Evolutionary conservation across 2,888 invertebrate species (phyloP).

Genomic region (Melanostoma mellinum): DNA sequence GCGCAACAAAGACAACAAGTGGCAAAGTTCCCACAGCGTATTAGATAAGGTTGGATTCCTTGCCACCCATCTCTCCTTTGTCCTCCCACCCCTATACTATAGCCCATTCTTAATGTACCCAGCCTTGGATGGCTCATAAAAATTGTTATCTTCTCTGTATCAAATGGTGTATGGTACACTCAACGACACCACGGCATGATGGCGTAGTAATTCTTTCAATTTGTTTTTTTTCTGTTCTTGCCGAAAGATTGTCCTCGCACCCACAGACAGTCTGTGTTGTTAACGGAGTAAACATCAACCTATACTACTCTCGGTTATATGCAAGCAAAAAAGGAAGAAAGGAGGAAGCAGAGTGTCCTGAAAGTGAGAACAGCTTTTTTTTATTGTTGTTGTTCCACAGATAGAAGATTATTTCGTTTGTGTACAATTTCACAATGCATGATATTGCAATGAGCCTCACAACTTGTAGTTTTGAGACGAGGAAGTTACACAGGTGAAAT

Average conservation of each 20-base stretch:
- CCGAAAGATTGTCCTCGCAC: conserved; percentile 57
- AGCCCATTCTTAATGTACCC: conserved; percentile 15
- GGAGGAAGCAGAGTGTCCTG: conserved; percentile 23
- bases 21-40: conserved; percentile 67
- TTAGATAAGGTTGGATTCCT: conserved; percentile 66
- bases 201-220: conserved; percentile 46
- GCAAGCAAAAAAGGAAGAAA: conserved; percentile 2
- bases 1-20: conserved; percentile 73
- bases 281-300: conserved; percentile 65
- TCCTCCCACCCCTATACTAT: neutral
- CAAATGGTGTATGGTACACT: conserved; percentile 46
- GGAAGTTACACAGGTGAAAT: conserved; percentile 8
- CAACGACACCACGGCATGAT: conserved; percentile 43
- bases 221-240: conserved; percentile 20
- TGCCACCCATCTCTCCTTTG: neutral
- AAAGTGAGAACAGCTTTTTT: conserved; percentile 57
- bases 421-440: conserved; percentile 49
- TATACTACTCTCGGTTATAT: conserved; percentile 19
- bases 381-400: conserved; percentile 56
- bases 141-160: conserved; percentile 65
- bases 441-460: conserved; percentile 57
- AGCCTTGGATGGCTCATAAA: conserved; percentile 59
- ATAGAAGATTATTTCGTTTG: conserved; percentile 45
- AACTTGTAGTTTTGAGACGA: neutral
- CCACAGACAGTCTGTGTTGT: conserved; percentile 33